Percentiles rank a stretch among this genome's conserved stretches.
Evolutionary conservation across 1,140 invertebrate species (phyloP).

Genomic region (Megalonaias nervosa): DNA sequence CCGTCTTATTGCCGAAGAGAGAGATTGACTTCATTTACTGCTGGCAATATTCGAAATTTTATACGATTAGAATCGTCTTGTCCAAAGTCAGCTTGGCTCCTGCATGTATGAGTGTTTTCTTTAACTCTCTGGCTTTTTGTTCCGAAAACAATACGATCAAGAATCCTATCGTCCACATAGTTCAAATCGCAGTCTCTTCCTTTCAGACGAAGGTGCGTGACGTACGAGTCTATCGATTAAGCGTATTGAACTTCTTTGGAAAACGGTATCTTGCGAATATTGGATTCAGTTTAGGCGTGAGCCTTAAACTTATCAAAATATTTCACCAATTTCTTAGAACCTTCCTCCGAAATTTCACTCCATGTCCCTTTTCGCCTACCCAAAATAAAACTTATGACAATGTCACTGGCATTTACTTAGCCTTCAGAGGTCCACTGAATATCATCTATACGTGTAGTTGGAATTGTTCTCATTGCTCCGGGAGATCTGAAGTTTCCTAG

Average conservation of each 20-base stretch:
- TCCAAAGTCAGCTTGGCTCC: slow-evolving; percentile 35
- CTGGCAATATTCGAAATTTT: slow-evolving; percentile 29
- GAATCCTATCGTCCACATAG: slow-evolving; percentile 26
- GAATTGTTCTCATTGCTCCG: neutral
- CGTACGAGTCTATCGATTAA: neutral
- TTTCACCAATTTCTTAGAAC: slow-evolving; percentile 16
- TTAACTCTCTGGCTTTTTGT: slow-evolving; percentile 26
- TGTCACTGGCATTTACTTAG: neutral
- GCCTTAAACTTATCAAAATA: slow-evolving; percentile 15
- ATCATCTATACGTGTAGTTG: neutral
- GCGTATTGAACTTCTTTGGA: slow-evolving; percentile 5
- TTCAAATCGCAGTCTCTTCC: slow-evolving; percentile 30
- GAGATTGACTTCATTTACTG: slow-evolving; percentile 29
- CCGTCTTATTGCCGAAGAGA: too few relatives aligned
- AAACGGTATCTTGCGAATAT: slow-evolving; percentile 24
- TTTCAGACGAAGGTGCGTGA: slow-evolving; percentile 29
- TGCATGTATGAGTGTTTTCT: slow-evolving; percentile 44
- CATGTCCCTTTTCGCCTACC: slow-evolving; percentile 7
- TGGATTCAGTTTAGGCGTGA: slow-evolving; percentile 28
- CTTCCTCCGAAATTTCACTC: slow-evolving; percentile 1
- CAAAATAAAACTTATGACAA: neutral
- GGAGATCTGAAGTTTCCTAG: neutral
- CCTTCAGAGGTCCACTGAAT: neutral
- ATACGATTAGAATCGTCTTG: slow-evolving; percentile 32
- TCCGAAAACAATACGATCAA: slow-evolving; percentile 40